Conservation (phyloP, 2,113 vertebrate species). For the Cephalopholis sonnerati region DNA sequence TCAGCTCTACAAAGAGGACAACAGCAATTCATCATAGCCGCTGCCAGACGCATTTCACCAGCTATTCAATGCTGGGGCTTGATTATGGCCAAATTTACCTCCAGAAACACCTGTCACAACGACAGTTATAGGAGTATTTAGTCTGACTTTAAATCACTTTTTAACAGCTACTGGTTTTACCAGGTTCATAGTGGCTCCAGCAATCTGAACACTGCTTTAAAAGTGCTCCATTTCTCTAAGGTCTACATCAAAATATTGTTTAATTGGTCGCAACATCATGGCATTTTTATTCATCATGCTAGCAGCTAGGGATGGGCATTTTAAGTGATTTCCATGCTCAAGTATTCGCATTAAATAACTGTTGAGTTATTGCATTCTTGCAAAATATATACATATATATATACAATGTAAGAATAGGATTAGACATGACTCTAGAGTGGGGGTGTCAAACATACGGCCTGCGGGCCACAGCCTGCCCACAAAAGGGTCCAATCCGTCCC, state of each 20-base stretch:
- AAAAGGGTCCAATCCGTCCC: no score
- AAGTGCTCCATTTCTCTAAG: neutral
- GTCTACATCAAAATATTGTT: neutral
- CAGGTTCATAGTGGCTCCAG: neutral
- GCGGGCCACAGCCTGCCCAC: no score
- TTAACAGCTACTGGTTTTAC: neutral
- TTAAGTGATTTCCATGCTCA: no score
- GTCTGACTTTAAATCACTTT: neutral
- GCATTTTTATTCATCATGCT: neutral
- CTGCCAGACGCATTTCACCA: neutral
- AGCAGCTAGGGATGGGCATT: no score
- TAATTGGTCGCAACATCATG: neutral
- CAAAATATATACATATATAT: no score
- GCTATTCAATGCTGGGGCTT: neutral
- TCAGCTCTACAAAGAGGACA: neutral
- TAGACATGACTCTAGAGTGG: no score
- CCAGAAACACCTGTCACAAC: neutral
- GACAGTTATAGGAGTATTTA: neutral
- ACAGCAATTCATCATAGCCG: neutral
- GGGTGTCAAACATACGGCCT: no score
- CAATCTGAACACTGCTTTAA: neutral
- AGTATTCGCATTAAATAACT: no score
- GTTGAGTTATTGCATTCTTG: no score
- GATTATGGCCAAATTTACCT: conserved; percentile 5
- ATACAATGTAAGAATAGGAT: no score